Evolutionary conservation across 1,140 invertebrate species (phyloP), one percentile per base, ranked within the genome.

Genomic region (Atopsyche davidsoni): DNA sequence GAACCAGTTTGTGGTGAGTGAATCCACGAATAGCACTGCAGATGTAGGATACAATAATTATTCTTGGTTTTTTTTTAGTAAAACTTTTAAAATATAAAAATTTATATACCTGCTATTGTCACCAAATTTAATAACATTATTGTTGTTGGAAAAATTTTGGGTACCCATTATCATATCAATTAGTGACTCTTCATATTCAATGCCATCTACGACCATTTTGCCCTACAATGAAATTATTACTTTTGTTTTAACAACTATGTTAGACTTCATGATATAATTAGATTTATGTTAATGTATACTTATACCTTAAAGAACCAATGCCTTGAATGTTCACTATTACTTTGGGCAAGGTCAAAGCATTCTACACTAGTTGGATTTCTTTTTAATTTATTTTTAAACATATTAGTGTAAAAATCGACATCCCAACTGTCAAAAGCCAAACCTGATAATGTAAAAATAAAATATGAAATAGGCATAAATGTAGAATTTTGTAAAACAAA

Each of bases 261-360:
- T 28, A 6, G 24, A 28, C n/a, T 28, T 28, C 24, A 28, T 6
- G 24, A 6, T 7, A 7, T 28, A 6, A 28, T 7, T 7, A 7
- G 24, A 7, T 28, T 28, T 28, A n/a, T 28, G n/a, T 28, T 6
- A n/a, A 28, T 63, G 80, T 38, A 70, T 60, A 21, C 9, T n/a
- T n/a, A 56, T 61, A 74, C 72, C 67, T 85, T 88, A 61, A 94
- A 94, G 67, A 95, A 93, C 90, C 90, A 93, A 73, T 95, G 90
- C 4, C 90, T 75, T 46, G 89, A 92, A 64, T 94, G 90, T 65
- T 95, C 90, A 69, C 89, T 96, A 66, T 98, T 98, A 13, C 92
- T 96, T 70, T 99, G 96, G n/a, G 96, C 95, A 40, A 98, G 78
- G 76, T 98, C 96, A 75, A 98, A 97, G 59, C 95, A 88, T 69